phyloP scores from a whole-genome alignment of 2,888 invertebrate species.

The Tromatobia lineatoria region DNA sequence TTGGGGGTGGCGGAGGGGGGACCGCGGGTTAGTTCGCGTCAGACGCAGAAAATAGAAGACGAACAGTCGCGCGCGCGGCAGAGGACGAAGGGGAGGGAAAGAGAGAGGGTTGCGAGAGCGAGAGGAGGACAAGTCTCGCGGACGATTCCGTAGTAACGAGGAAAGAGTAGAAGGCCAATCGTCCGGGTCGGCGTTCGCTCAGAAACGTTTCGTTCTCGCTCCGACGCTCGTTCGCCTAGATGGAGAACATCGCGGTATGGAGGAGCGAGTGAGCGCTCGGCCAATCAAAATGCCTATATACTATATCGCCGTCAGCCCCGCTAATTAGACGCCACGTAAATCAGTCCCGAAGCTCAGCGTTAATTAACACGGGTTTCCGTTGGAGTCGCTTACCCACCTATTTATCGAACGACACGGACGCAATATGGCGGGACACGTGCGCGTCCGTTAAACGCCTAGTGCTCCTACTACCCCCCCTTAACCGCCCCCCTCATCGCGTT shows the following conservation, averaged over 20 bases:
- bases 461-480: background rate
- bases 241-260: conserved; percentile 23
- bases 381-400: conserved; percentile 82
- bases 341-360: conserved; percentile 85
- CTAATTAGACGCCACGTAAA: conserved; percentile 85
- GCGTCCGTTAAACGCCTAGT: conserved; percentile 73
- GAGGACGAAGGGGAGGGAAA: conserved; percentile 12
- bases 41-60: conserved; percentile 61
- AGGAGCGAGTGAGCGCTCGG: conserved; percentile 74
- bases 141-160: conserved; percentile 80
- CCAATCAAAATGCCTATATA: conserved; percentile 84
- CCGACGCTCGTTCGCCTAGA: conserved; percentile 59
- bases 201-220: conserved; percentile 57
- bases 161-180: conserved; percentile 79
- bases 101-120: conserved; percentile 6
- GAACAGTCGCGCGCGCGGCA: conserved; percentile 13
- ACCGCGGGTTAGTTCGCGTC: conserved; percentile 37
- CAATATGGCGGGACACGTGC: conserved; percentile 76
- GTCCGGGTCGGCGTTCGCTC: conserved; percentile 65
- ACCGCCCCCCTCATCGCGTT: conserved; percentile 8
- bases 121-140: conserved; percentile 61
- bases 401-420: conserved; percentile 81
- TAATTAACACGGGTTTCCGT: conserved; percentile 85
- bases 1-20: conserved; percentile 4
- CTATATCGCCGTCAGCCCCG: conserved; percentile 84